Base-by-base conservation (phyloP, 2,797 vertebrate species). In the Hippopotamyrus pictus region DNA sequence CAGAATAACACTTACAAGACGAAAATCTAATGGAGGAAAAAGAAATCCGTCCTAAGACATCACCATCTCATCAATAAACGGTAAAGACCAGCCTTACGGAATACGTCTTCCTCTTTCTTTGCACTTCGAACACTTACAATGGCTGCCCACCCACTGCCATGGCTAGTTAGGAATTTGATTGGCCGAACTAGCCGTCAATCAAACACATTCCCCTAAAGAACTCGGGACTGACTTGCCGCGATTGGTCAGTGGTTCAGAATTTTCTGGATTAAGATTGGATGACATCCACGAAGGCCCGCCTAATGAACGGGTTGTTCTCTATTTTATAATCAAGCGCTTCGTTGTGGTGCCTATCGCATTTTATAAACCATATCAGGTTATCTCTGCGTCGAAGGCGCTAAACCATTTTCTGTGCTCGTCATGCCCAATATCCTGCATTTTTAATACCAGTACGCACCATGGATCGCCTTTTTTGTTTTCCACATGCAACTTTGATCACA, bases 31-130 rank as follows among this genome's bases (percentile, higher is more conserved):
- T 48, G 3, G 33, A 44, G 6, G 7, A 88, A 48, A 85, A 14
- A 50, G 0, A 53, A 85, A 33, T 11, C n/a, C 22, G 48, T 33
- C 2, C 65, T 89, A 73, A 2, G 19, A 69, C 4, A 29, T 33
- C 89, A 86, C 50, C 83, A 46, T 59, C 19, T 86, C 46, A 29
- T 69, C 50, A n/a, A 53, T 59, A 50, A 44, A 22, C 12, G n/a
- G 33, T 22, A 19, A 37, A 62, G 3, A 54, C 0, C 50, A 19
- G 6, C 73, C 51, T 84, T n/a, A 29, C 48, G 2, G 37, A 25
- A 87, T n/a, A 41, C 22, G 59, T 59, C 89, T 93, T 93, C 91
- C 91, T 91, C 91, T 73, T 91, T 57, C 44, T 76, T 88, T 85
- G 69, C 57, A 33, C 59, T 69, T 11, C 17, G 46, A 48, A 88